phyloP scores from a whole-genome alignment of 2,113 vertebrate species.

The Cariama cristata region DNA sequence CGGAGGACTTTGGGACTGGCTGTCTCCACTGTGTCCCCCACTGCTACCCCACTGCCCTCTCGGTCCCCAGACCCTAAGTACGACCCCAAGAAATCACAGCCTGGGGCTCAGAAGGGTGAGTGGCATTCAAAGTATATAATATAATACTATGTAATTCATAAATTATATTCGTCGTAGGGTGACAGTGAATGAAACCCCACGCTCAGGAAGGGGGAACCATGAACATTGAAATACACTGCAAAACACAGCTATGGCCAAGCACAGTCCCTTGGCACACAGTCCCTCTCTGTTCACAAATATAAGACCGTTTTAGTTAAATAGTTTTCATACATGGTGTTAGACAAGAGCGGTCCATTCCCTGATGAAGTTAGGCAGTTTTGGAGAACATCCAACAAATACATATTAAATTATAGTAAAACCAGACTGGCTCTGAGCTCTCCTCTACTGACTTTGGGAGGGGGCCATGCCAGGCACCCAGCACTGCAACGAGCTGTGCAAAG shows the following conservation, averaged over 20 bases:
- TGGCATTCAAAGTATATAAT: rapidly evolving
- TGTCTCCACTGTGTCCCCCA: neutral
- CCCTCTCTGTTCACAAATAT: neutral
- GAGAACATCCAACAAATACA: neutral
- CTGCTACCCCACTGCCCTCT: neutral
- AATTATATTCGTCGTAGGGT: neutral
- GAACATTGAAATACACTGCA: rapidly evolving
- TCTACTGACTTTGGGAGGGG: neutral
- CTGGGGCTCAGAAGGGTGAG: neutral
- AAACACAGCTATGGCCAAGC: neutral
- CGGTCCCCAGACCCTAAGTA: neutral
- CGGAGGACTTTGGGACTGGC: neutral
- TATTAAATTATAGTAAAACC: neutral
- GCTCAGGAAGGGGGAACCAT: rapidly evolving
- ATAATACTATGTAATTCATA: neutral
- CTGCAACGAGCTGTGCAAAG: neutral
- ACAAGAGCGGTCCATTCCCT: neutral
- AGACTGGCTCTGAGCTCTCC: neutral
- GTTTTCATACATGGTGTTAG: neutral
- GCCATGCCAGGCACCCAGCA: no score
- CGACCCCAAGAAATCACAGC: neutral
- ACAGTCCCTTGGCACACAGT: neutral
- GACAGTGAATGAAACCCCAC: neutral
- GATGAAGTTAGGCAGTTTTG: neutral
- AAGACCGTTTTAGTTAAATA: neutral